phyloP scores from a whole-genome alignment of 2,888 invertebrate species.

The Vanessa cardui region DNA sequence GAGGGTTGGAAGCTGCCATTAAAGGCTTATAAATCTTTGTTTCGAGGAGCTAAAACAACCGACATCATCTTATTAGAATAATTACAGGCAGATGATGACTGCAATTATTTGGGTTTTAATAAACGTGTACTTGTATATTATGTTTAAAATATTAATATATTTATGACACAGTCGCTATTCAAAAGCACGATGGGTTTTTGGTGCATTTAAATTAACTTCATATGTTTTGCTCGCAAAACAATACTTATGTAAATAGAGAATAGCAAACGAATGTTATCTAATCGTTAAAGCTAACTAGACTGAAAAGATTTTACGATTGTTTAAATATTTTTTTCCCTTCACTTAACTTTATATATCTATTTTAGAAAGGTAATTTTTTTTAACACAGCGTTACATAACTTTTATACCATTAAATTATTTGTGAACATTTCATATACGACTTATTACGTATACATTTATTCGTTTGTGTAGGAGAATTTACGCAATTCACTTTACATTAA shows the following conservation, averaged over 20 bases:
- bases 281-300: conserved; percentile 57
- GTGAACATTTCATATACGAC: not conserved
- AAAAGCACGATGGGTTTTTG: not conserved
- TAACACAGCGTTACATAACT: not conserved
- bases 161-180: not conserved
- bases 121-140: not conserved
- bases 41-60: too few relatives aligned
- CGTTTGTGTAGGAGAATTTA: too few relatives aligned
- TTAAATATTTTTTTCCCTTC: conserved; percentile 24
- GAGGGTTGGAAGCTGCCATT: too few relatives aligned
- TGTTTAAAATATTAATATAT: not conserved
- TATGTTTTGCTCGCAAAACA: conserved; percentile 17
- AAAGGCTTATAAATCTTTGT: too few relatives aligned
- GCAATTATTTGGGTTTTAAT: too few relatives aligned
- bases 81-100: too few relatives aligned
- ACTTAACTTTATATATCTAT: conserved; percentile 7
- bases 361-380: conserved; percentile 11
- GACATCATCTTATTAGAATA: too few relatives aligned
- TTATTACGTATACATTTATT: conserved; percentile 6
- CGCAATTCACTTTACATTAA: too few relatives aligned
- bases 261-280: conserved; percentile 48
- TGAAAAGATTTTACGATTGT: conserved; percentile 58
- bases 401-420: not conserved
- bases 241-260: conserved; percentile 39
- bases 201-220: not conserved